Percentiles rank a stretch among this genome's conserved stretches.
These are phyloP conservation scores for Volucella inflata DNA, from an alignment of 2,888 invertebrate genomes.

Conservation along the genomic window DNA sequence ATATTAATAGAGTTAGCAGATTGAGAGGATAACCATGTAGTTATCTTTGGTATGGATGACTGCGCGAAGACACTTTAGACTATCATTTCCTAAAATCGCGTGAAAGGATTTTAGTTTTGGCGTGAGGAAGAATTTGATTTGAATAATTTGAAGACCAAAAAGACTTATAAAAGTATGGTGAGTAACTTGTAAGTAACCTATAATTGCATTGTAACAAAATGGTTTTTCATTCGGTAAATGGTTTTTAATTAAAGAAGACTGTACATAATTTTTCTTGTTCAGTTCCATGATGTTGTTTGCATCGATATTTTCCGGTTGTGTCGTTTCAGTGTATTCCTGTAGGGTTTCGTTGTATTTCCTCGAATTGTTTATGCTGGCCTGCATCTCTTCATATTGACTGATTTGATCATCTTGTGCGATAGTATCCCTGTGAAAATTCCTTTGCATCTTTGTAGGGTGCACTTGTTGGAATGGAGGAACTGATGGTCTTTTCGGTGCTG, in stretches of 20 bases:
- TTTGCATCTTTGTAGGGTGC: slow-evolving; percentile 12
- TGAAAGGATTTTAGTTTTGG: too few species aligned
- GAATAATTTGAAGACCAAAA: too few species aligned
- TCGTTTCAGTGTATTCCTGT: slow-evolving; percentile 1
- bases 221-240: too few species aligned
- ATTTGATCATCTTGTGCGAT: neutral
- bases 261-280: too few species aligned
- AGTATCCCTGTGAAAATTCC: neutral
- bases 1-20: slow-evolving; percentile 3
- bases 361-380: neutral
- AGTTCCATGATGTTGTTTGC: too few species aligned
- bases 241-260: too few species aligned
- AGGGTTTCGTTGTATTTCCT: neutral
- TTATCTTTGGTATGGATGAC: slow-evolving; percentile 11
- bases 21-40: slow-evolving; percentile 7
- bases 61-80: neutral
- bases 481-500: neutral
- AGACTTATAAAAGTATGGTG: neutral
- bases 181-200: too few species aligned
- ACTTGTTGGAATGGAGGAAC: neutral
- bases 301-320: neutral
- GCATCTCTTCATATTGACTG: neutral
- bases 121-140: too few species aligned
- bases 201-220: too few species aligned
- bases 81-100: neutral